Evolutionary conservation across 2,888 invertebrate genomes (phyloP).

Genomic region (Trilocha varians): DNA sequence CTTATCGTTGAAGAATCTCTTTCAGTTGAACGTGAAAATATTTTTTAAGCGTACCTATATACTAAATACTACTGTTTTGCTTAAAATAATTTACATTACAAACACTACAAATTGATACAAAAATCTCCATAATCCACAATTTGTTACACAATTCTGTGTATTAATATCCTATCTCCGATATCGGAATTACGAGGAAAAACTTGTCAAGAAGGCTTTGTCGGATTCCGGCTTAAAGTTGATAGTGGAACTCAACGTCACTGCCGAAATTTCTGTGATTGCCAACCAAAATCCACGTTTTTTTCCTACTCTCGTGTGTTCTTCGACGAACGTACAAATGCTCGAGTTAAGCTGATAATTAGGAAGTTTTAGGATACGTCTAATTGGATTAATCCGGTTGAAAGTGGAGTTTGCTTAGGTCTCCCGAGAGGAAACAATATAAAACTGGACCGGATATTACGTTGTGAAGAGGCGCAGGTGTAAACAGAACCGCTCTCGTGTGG

Average conservation of each 20-base stretch:
- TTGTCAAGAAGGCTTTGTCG: background rate
- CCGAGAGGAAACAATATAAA: constrained; percentile 56
- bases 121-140: too few species aligned
- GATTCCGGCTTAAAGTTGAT: background rate
- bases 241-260: background rate
- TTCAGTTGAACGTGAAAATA: too few species aligned
- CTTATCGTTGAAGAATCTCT: too few species aligned
- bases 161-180: too few species aligned
- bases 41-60: too few species aligned
- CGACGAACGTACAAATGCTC: background rate
- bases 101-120: too few species aligned
- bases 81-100: too few species aligned
- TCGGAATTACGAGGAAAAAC: background rate
- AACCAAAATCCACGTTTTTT: background rate
- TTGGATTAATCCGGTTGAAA: constrained; percentile 55
- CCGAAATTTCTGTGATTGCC: background rate
- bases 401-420: constrained; percentile 59
- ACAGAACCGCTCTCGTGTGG: constrained; percentile 38
- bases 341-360: constrained; percentile 29
- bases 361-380: constrained; percentile 41
- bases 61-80: too few species aligned
- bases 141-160: too few species aligned
- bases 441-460: constrained; percentile 63
- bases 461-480: constrained; percentile 60
- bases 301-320: background rate